Evolutionary conservation across 2,888 invertebrate species (phyloP), one percentile per base, ranked within the genome.

Genomic region (Nematopogon swammerdamellus): DNA sequence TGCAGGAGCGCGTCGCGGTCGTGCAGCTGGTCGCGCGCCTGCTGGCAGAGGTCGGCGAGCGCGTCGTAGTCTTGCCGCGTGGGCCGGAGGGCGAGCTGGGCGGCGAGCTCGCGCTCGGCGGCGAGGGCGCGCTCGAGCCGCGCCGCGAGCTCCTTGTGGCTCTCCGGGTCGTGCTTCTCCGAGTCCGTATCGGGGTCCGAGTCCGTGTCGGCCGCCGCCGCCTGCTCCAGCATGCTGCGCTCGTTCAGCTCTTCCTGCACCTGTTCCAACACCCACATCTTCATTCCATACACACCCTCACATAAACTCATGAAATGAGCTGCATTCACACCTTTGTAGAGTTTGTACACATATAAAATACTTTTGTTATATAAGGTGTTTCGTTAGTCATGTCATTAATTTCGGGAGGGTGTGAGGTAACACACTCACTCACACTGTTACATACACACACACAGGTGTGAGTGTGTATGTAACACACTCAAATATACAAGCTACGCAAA

Each of bases 21-120:
- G 45, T 63, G 58, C 4, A 75, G 56, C n/a, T 72, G 68, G 16
- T 60, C 58, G 25, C 71, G 66, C 18, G 75, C 63, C 5, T 60
- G 55, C 30, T 57, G 67, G 19, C 74, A 62, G 50, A 75, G 72
- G 54, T 72, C 71, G 59, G 80, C 71, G 57, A 84, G 80, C 60
- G 82, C 81, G 63, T 83, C 82, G 59, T 82, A 64, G 63, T 82
- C 82, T 55, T 76, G 74, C 57, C 80, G 79, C 51, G 83, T 80
- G 57, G 84, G 83, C 49, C 83, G 72, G 68, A 82, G 81, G 47
- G 83, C 81, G 52, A 83, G 76, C 65, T 83, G 82, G 51, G 83
- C 75, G 55, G 81, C 77, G 69, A 81, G 67, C 56, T 82, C 83
- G 70, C 67, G 58, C 57, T 69, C 16, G 72, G 59, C 49, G 76